phyloP scores from a whole-genome alignment of 1,140 invertebrate genomes.

The Sycobia sp. region DNA sequence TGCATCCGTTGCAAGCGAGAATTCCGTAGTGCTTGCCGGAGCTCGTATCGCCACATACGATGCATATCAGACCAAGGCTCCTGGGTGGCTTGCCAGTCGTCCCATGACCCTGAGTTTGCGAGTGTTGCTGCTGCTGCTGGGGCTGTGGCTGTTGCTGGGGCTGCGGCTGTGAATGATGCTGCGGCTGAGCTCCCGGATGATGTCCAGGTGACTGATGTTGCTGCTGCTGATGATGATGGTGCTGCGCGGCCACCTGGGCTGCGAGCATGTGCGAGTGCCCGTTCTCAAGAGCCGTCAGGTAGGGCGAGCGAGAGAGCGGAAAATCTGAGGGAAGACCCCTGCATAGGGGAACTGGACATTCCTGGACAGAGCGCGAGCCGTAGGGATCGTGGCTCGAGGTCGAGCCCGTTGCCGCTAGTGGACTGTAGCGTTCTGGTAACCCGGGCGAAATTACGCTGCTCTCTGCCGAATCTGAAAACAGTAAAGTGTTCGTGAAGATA shows the following conservation, averaged over 20 bases:
- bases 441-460: constrained; percentile 60
- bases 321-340: constrained; percentile 53
- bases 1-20: constrained; percentile 98
- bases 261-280: constrained; percentile 53
- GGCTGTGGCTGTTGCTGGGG: not conserved
- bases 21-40: constrained; percentile 98
- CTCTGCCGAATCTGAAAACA: constrained; percentile 54
- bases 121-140: not conserved
- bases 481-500: too few relatives aligned
- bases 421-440: constrained; percentile 59
- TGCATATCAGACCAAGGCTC: constrained; percentile 79
- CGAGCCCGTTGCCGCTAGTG: constrained; percentile 52
- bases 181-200: constrained; percentile 47
- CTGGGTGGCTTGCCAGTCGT: constrained; percentile 52
- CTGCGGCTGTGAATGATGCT: constrained; percentile 33
- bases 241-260: constrained; percentile 51
- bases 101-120: not conserved
- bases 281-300: constrained; percentile 55
- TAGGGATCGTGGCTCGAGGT: constrained; percentile 48
- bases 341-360: constrained; percentile 55
- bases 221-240: constrained; percentile 43
- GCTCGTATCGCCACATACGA: constrained; percentile 96
- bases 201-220: constrained; percentile 35
- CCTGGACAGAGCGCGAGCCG: constrained; percentile 43
- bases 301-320: constrained; percentile 54